Percentiles rank a stretch among this genome's conserved stretches.
Conservation (phyloP, 2,888 invertebrate genomes). For the Cancer borealis region DNA sequence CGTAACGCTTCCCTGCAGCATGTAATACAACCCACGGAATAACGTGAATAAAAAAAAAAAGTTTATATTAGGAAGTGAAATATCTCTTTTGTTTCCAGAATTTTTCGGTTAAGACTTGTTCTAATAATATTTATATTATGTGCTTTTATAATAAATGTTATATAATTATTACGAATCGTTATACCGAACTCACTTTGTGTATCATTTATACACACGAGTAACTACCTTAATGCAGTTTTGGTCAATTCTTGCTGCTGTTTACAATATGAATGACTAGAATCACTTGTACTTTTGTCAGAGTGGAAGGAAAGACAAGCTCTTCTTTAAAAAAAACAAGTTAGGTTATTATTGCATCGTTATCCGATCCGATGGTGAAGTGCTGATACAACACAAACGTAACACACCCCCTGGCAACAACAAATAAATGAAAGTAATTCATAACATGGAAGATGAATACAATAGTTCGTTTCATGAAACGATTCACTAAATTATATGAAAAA, state of each 20-base stretch:
- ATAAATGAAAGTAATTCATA: background rate
- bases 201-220: background rate
- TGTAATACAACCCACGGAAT: background rate
- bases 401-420: background rate
- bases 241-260: background rate
- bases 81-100: too few relatives aligned
- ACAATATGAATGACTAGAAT: background rate
- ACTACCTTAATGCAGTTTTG: background rate
- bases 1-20: too few relatives aligned
- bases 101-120: too few relatives aligned
- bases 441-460: background rate
- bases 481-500: background rate
- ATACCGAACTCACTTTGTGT: background rate
- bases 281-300: background rate
- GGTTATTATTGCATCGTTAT: too few relatives aligned
- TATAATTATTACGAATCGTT: background rate
- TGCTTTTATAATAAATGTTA: background rate
- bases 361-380: too few relatives aligned
- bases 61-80: too few relatives aligned
- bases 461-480: background rate
- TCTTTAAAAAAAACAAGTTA: too few relatives aligned
- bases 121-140: background rate
- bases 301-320: background rate
- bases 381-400: too few relatives aligned
- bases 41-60: background rate